A percentile compares a stretch with the other conserved stretches of the same genome.
Evolutionary conservation across 92 coral and sea anemone genomes (phyloP).

Genomic region (Epizoanthus stellaris): DNA sequence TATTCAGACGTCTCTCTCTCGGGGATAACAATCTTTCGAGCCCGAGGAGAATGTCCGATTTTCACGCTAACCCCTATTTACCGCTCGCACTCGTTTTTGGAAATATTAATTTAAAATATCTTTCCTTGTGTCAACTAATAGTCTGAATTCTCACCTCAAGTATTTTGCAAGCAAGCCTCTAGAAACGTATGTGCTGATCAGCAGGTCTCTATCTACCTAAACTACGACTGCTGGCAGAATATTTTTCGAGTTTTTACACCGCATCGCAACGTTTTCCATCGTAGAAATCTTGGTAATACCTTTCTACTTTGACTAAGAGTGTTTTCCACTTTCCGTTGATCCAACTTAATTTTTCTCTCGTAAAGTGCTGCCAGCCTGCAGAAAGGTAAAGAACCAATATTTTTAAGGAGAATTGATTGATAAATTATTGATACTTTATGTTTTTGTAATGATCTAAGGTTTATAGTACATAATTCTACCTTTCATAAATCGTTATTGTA

Average conservation of each 20-base stretch:
- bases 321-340: slow-evolving; percentile 30
- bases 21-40: no score
- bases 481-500: no score
- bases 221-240: background rate
- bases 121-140: no score
- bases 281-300: background rate
- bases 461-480: no score
- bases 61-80: no score
- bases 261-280: slow-evolving; percentile 21
- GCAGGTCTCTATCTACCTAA: background rate
- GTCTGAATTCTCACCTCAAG: slow-evolving; percentile 1
- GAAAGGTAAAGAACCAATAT: background rate
- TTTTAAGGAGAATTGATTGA: no score
- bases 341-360: slow-evolving; percentile 19
- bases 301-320: slow-evolving; percentile 44
- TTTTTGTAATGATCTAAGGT: no score
- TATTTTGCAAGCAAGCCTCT: slow-evolving; percentile 17
- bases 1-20: no score
- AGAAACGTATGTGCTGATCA: background rate
- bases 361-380: slow-evolving; percentile 1
- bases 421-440: no score
- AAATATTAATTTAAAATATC: no score
- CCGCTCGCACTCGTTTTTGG: no score
- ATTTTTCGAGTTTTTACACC: background rate
- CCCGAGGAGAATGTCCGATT: no score